Evolutionary conservation across 2,888 invertebrate species (phyloP), one percentile per base, ranked within the genome.

Genomic region (Meteorus cinctellus): DNA sequence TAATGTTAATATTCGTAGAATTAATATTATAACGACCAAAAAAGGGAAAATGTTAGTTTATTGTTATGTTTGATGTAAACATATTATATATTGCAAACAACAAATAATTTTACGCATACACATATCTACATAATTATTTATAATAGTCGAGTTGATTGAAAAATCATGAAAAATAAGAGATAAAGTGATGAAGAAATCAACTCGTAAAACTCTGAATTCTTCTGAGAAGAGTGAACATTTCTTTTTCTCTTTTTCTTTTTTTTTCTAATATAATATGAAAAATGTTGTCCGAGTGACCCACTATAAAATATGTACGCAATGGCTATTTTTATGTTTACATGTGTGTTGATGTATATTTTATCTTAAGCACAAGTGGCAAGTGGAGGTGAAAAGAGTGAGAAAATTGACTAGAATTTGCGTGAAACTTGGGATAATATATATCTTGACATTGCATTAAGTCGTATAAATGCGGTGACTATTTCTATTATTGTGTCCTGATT

Each of bases 241-340:
- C 31, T 36, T 48, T 48, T 48, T 55, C 19, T 55, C 19, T 31
- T n/a, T n/a, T n/a, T n/a, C n/a, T n/a, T n/a, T n/a, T n/a, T n/a
- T n/a, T n/a, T n/a, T 62, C 29, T 31, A n/a, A 62, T 62, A 29
- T 29, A 31, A 51, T 68, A 68, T 68, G 29, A 51, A 19, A 55
- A 68, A 68, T 68, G 48, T 67, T 14, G 48, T 68, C 31, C 51
- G 68, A 51, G 48, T 68, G 68, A 68, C 48, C 68, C 29, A 68
- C 51, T 68, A 16, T 45, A 12, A 51, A 16, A 31, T 29, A 29
- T 31, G 29, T 34, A 31, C 6, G 19, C 55, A 55, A 55, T 19
- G 19, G 55, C 19, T 10, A 19, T 19, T 55, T 55, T 19, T 2
- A 55, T 19, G 5, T 51, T 4, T 16, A 51, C n/a, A 55, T 55